phyloP scores from a whole-genome alignment of 2,797 vertebrate genomes.

The Falco novaeseelandiae region DNA sequence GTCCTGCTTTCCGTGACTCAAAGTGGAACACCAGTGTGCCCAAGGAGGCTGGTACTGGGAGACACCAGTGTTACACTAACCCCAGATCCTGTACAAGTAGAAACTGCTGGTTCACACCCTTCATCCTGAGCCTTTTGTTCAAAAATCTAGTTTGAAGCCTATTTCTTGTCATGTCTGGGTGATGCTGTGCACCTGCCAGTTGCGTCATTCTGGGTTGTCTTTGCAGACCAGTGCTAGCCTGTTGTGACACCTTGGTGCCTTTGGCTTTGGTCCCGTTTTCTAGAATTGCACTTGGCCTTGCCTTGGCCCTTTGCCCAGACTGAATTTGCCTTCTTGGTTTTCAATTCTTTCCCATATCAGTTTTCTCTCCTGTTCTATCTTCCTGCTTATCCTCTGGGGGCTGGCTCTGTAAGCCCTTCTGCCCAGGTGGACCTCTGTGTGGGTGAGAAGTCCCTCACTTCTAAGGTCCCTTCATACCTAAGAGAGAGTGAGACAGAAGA shows the following conservation, averaged over 20 bases:
- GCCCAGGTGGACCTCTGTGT: not conserved
- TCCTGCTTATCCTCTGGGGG: not conserved
- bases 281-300: conserved; percentile 64
- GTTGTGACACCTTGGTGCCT: conserved; percentile 41
- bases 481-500: not conserved
- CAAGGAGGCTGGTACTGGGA: not conserved
- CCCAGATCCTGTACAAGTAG: not conserved
- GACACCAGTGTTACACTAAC: not conserved
- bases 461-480: not conserved
- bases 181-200: conserved; percentile 13
- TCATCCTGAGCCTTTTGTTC: not conserved
- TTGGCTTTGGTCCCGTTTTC: conserved; percentile 13
- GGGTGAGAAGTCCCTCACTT: not conserved
- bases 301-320: conserved; percentile 58
- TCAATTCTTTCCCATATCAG: conserved; percentile 44
- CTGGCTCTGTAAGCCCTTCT: not conserved
- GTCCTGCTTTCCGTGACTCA: not conserved
- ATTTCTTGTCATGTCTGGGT: not conserved
- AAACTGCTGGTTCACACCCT: not conserved
- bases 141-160: not conserved
- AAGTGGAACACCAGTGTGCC: not conserved
- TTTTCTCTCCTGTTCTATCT: conserved; percentile 26
- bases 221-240: not conserved
- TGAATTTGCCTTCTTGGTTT: conserved; percentile 53
- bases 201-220: not conserved